phyloP scores from a whole-genome alignment of 1,140 invertebrate genomes.

The Atta cephalotes region DNA sequence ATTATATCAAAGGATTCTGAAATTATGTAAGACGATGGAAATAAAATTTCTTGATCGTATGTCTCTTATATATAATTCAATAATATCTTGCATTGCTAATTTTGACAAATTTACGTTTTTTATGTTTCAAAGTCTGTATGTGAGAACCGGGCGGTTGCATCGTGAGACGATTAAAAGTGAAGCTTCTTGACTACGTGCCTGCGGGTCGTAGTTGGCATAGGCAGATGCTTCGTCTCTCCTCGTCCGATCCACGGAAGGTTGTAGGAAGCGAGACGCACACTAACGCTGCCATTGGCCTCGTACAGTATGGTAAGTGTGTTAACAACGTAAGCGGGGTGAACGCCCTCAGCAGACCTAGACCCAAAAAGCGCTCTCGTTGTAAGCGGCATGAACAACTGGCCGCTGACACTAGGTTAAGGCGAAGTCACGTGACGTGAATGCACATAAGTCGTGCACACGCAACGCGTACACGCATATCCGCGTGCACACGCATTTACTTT shows the following conservation, averaged over 20 bases:
- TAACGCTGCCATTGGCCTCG: slow-evolving; percentile 53
- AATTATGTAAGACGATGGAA: not conserved
- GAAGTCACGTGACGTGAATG: slow-evolving; percentile 74
- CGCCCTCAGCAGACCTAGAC: slow-evolving; percentile 83
- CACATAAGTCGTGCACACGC: slow-evolving; percentile 49
- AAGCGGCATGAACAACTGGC: slow-evolving; percentile 68
- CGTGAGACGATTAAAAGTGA: slow-evolving; percentile 70
- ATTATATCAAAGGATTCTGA: not conserved
- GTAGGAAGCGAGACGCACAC: slow-evolving; percentile 33
- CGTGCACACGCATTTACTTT: slow-evolving; percentile 61
- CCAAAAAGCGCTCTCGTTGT: slow-evolving; percentile 78
- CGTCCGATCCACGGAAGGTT: slow-evolving; percentile 50
- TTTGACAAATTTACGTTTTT: not conserved
- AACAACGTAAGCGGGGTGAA: slow-evolving; percentile 80
- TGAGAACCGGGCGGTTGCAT: not conserved
- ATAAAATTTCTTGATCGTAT: not conserved
- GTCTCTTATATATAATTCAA: not conserved
- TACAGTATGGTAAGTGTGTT: slow-evolving; percentile 80
- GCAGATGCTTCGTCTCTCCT: slow-evolving; percentile 68
- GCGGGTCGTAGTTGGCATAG: slow-evolving; percentile 71
- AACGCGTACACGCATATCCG: slow-evolving; percentile 1
- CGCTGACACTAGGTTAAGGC: slow-evolving; percentile 82
- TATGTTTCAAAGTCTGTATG: no score
- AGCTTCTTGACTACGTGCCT: slow-evolving; percentile 73
- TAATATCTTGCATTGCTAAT: not conserved